Evolutionary conservation across 2,797 vertebrate species (phyloP).

Genomic region (Enoplosus armatus): DNA sequence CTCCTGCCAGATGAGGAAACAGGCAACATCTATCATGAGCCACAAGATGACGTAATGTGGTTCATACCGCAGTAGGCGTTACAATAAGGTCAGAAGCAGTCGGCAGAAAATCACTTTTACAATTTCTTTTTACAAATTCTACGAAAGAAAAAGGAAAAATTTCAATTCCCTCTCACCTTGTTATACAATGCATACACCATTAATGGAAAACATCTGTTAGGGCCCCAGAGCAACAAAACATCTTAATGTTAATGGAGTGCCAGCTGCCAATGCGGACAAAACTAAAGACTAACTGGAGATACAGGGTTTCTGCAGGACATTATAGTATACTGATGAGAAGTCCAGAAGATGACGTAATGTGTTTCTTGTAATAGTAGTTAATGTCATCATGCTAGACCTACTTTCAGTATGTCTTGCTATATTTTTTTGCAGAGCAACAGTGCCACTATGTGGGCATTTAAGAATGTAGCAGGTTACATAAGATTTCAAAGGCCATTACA

Average conservation of each 20-base stretch:
- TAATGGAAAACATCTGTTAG: conserved; percentile 6
- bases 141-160: not conserved
- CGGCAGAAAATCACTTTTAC: conserved; percentile 30
- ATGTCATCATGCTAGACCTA: conserved; percentile 72
- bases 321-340: conserved; percentile 36
- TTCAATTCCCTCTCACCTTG: not conserved
- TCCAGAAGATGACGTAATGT: conserved; percentile 74
- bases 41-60: conserved; percentile 77
- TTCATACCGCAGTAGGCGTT: conserved; percentile 50
- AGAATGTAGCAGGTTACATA: conserved; percentile 67
- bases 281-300: conserved; percentile 1
- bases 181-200: not conserved
- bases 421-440: conserved; percentile 73
- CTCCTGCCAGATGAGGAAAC: conserved; percentile 62
- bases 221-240: conserved; percentile 1
- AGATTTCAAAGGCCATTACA: conserved; percentile 56
- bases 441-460: conserved; percentile 76
- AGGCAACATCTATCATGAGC: conserved; percentile 71
- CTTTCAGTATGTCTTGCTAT: conserved; percentile 30
- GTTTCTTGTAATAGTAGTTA: conserved; percentile 68
- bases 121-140: too few species aligned
- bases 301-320: conserved; percentile 35
- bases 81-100: conserved; percentile 46
- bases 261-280: conserved; percentile 12
- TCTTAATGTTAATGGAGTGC: conserved; percentile 7